These are phyloP conservation scores for Morone chrysops DNA, from an alignment of 2,113 vertebrate genomes.

Conservation along the genomic window DNA sequence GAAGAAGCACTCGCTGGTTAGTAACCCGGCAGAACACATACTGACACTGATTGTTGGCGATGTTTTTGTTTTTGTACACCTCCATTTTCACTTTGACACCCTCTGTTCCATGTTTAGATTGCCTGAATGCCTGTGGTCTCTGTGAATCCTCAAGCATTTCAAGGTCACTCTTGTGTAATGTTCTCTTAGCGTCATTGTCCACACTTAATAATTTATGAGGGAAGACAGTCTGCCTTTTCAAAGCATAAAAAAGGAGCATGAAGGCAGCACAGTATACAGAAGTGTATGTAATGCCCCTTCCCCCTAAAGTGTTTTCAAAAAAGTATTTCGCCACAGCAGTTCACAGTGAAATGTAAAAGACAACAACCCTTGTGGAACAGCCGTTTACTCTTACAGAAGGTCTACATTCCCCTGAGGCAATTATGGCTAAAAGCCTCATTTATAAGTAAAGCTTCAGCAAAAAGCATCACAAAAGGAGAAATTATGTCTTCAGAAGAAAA, in stretches of 20 bases:
- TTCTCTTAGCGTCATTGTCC: constrained; percentile 17
- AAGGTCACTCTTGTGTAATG: constrained; percentile 45
- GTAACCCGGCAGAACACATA: constrained; percentile 69
- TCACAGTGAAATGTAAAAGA: constrained; percentile 36
- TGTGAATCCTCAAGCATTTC: constrained; percentile 53
- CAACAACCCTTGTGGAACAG: constrained; percentile 26
- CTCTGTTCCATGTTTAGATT: constrained; percentile 31
- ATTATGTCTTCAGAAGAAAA: constrained; percentile 7
- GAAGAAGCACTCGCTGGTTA: constrained; percentile 98
- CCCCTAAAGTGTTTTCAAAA: constrained; percentile 19
- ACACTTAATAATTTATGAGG: constrained; percentile 47
- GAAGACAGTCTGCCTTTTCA: constrained; percentile 12
- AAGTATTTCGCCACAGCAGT: constrained; percentile 23
- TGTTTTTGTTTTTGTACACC: constrained; percentile 37
- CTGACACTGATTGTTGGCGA: constrained; percentile 13
- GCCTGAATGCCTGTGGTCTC: constrained; percentile 46
- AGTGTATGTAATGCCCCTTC: not conserved
- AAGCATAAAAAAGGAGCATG: constrained; percentile 17
- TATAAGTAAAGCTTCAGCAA: constrained; percentile 18
- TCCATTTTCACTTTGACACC: constrained; percentile 17
- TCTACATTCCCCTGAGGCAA: constrained; percentile 25
- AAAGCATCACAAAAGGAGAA: constrained; percentile 16
- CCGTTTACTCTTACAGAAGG: constrained; percentile 6
- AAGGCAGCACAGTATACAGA: constrained; percentile 1
- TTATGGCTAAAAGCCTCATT: constrained; percentile 25